Conservation (phyloP, 1,140 invertebrate genomes). For the Zaprionus lachaisei region DNA sequence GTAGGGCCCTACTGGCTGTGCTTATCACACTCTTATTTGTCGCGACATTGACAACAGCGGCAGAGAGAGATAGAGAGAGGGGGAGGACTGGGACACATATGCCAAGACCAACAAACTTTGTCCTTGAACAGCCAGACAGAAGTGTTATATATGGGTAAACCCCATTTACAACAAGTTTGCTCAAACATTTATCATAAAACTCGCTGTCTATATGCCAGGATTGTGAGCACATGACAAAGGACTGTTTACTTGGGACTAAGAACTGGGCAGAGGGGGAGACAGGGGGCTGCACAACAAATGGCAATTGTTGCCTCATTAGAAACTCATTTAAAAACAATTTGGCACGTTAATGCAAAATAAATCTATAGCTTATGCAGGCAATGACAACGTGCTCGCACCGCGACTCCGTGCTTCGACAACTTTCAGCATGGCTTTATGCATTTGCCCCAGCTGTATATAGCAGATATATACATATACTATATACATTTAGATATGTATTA, state of each 20-base stretch:
- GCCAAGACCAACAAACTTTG: conserved; percentile 74
- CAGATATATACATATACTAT: background rate
- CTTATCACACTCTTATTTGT: conserved; percentile 61
- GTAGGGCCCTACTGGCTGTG: conserved; percentile 18
- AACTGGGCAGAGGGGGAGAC: background rate
- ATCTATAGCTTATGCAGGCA: conserved; percentile 78
- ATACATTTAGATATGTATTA: conserved; percentile 15
- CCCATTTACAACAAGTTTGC: conserved; percentile 61
- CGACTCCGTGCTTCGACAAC: conserved; percentile 25
- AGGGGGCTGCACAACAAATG: conserved; percentile 27
- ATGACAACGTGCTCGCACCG: conserved; percentile 39
- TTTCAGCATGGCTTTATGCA: conserved; percentile 27
- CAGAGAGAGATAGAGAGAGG: background rate
- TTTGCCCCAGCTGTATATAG: background rate
- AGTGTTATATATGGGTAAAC: conserved; percentile 40
- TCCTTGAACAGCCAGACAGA: conserved; percentile 62
- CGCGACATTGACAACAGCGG: conserved; percentile 35
- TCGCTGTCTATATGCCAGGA: conserved; percentile 25
- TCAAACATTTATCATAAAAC: conserved; percentile 70
- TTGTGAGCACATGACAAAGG: conserved; percentile 3
- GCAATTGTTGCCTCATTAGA: conserved; percentile 82
- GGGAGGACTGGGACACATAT: conserved; percentile 25
- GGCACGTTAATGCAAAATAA: conserved; percentile 83
- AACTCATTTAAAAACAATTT: conserved; percentile 84
- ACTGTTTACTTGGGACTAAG: background rate